Conservation (phyloP, 2,113 vertebrate species). For the Nestor notabilis region DNA sequence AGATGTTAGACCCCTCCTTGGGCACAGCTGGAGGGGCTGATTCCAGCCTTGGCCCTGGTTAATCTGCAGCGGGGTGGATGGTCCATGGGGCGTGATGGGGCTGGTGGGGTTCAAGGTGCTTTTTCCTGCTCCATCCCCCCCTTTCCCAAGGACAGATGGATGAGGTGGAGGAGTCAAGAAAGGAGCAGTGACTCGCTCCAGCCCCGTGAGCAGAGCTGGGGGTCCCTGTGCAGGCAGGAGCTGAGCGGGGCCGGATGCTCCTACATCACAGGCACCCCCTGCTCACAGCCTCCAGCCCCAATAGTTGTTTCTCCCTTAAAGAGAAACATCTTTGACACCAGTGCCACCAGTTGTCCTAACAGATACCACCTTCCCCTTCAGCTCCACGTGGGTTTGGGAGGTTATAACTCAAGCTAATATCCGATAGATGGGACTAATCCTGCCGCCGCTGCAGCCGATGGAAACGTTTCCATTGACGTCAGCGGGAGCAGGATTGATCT, state of each 20-base stretch:
- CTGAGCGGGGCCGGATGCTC: not conserved
- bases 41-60: not conserved
- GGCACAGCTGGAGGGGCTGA: not conserved
- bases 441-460: not conserved
- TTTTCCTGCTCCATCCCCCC: not conserved
- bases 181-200: not conserved
- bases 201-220: not conserved
- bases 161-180: not conserved
- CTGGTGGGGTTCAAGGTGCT: not conserved
- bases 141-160: not conserved
- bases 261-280: not conserved
- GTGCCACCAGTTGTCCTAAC: not conserved
- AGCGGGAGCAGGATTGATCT: not conserved
- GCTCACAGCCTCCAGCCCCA: not conserved
- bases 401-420: not conserved
- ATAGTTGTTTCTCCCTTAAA: fast-evolving
- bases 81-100: not conserved
- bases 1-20: not conserved
- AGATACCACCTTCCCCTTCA: not conserved
- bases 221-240: not conserved
- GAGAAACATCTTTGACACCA: not conserved
- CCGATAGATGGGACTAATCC: not conserved
- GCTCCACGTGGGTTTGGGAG: fast-evolving
- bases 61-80: not conserved
- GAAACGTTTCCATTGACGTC: not conserved